Conservation (phyloP, 2,888 invertebrate species). For the Biston betularia region DNA sequence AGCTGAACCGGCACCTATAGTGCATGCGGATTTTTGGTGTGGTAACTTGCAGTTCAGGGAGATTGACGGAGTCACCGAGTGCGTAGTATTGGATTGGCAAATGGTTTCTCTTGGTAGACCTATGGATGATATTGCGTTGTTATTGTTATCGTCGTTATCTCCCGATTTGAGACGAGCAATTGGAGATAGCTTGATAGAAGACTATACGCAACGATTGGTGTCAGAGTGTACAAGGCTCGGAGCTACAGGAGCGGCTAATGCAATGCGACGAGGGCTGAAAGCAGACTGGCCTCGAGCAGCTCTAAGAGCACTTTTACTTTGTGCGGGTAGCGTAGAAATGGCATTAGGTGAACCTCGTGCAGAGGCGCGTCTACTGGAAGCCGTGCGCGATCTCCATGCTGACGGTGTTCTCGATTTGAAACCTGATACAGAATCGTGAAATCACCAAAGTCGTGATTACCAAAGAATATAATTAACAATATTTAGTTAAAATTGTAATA, state of each 20-base stretch:
- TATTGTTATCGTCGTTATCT: constrained; percentile 90
- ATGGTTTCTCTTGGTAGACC: constrained; percentile 93
- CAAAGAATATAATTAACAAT: constrained; percentile 53
- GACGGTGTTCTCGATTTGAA: constrained; percentile 88
- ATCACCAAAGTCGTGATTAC: constrained; percentile 54
- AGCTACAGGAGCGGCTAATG: constrained; percentile 85
- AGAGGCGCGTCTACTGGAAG: constrained; percentile 90
- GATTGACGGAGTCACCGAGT: constrained; percentile 82
- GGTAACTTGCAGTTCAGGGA: constrained; percentile 91
- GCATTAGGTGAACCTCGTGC: constrained; percentile 92
- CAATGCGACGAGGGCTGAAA: constrained; percentile 79
- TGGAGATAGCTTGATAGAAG: constrained; percentile 88
- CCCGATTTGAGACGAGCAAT: constrained; percentile 89
- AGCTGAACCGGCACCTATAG: constrained; percentile 91
- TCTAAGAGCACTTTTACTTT: constrained; percentile 90
- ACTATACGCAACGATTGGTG: constrained; percentile 89
- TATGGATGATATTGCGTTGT: constrained; percentile 91
- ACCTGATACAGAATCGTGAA: constrained; percentile 73
- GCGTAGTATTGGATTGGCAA: constrained; percentile 93
- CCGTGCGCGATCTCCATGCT: constrained; percentile 90
- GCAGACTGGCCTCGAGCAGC: constrained; percentile 89
- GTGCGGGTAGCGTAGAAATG: constrained; percentile 93
- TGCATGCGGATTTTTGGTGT: constrained; percentile 95
- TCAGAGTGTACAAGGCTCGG: constrained; percentile 87
- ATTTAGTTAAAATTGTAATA: constrained; percentile 61